These are phyloP conservation scores for Bradynema listronoti DNA, from an alignment of 1,140 invertebrate species.

Conservation along the genomic window DNA sequence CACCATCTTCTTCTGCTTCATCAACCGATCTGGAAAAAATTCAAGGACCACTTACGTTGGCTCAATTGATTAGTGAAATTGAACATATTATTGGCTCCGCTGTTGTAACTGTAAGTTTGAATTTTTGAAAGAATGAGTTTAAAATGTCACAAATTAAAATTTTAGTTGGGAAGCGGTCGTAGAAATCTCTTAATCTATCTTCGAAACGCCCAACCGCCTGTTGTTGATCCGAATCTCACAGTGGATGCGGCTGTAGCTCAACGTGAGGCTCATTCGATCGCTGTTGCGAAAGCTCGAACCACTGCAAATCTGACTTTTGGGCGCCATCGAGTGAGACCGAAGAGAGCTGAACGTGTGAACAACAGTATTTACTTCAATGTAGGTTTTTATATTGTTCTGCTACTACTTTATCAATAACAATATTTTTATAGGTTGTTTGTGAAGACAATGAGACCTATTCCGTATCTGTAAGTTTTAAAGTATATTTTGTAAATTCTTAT, in stretches of 20 bases:
- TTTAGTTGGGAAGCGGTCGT: conserved; percentile 17
- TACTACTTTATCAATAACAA: conserved; percentile 2
- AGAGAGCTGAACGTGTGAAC: conserved; percentile 4
- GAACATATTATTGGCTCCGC: conserved; percentile 1
- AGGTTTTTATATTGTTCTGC: conserved; percentile 3
- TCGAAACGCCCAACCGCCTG: conserved; percentile 4
- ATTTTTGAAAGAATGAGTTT: not conserved
- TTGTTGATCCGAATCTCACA: conserved; percentile 17
- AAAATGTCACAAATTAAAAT: conserved; percentile 60
- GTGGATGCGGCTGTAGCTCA: conserved; percentile 14
- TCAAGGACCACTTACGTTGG: not conserved
- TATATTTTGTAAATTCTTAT: no score
- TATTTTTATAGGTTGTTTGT: no score
- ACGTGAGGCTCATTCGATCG: conserved; percentile 16
- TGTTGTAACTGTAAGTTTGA: conserved; percentile 3
- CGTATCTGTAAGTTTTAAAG: no score
- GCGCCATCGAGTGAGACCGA: conserved; percentile 12
- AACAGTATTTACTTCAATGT: conserved; percentile 12
- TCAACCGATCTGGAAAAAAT: conserved; percentile 6
- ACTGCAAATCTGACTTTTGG: conserved; percentile 7
- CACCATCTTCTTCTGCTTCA: conserved; percentile 3
- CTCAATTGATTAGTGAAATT: conserved; percentile 1
- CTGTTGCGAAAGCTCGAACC: not conserved
- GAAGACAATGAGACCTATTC: no score
- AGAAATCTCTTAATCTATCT: conserved; percentile 12